These are phyloP conservation scores for Perca schrenkii DNA, from an alignment of 2,113 vertebrate species.

Conservation along the genomic window DNA sequence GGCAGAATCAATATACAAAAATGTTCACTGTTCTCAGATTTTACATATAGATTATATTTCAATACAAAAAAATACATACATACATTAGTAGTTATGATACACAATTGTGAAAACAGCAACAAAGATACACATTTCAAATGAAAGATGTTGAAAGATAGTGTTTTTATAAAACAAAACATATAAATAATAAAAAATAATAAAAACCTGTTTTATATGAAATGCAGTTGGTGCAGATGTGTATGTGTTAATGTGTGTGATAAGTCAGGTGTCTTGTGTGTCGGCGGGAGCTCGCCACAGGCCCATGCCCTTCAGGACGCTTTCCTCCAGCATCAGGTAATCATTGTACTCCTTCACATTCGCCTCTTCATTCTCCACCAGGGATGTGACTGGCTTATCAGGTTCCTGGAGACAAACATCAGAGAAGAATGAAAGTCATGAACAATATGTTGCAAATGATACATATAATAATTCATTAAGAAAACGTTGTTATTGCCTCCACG, in stretches of 20 bases:
- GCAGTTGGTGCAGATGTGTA: neutral
- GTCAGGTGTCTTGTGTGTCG: slow-evolving; percentile 44
- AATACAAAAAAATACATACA: neutral
- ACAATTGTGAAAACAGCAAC: neutral
- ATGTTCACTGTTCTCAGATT: neutral
- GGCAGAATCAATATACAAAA: neutral
- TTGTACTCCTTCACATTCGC: slow-evolving; percentile 70
- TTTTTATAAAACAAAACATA: neutral
- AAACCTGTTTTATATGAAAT: neutral
- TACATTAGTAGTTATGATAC: neutral
- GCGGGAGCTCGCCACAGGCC: slow-evolving; percentile 61
- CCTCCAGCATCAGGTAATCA: slow-evolving; percentile 77
- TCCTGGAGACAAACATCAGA: slow-evolving; percentile 64
- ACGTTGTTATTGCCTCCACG: too few species aligned
- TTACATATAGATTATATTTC: neutral
- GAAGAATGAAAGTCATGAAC: neutral
- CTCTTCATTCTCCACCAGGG: slow-evolving; percentile 71
- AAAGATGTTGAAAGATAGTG: neutral
- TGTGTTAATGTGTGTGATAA: slow-evolving; percentile 20
- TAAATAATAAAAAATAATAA: neutral
- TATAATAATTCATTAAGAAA: too few species aligned
- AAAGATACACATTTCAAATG: neutral
- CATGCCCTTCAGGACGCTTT: slow-evolving; percentile 66
- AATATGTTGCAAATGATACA: neutral
- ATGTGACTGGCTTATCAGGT: slow-evolving; percentile 45